A percentile compares a stretch with the other conserved stretches of the same genome.
These are phyloP conservation scores for Gallinago media DNA, from an alignment of 2,113 vertebrate genomes.

Conservation along the genomic window DNA sequence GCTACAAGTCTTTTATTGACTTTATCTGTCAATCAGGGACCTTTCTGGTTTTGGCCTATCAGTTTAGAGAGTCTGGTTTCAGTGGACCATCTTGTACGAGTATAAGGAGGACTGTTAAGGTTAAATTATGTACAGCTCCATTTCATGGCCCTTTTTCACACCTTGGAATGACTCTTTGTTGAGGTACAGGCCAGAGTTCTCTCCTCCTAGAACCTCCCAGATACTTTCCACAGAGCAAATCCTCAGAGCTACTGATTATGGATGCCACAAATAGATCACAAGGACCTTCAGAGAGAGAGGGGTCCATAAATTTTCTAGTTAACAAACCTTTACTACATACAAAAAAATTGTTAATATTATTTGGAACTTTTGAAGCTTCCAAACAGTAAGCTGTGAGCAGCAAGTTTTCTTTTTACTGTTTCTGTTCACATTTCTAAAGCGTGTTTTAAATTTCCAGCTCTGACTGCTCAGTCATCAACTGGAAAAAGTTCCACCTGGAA, in stretches of 20 bases:
- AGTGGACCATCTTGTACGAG: not conserved
- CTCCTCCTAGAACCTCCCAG: not conserved
- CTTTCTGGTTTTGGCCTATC: not conserved
- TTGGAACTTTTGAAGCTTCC: not conserved
- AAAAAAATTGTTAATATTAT: not conserved
- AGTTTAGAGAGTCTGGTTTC: not conserved
- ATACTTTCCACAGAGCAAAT: not conserved
- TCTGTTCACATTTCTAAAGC: slow-evolving; percentile 21
- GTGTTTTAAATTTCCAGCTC: slow-evolving; percentile 48
- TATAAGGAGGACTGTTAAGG: not conserved
- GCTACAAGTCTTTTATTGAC: not conserved
- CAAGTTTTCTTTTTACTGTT: not conserved
- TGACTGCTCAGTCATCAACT: not conserved
- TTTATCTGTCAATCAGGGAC: not conserved
- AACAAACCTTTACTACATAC: not conserved
- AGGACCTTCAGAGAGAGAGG: not conserved
- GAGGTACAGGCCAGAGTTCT: not conserved
- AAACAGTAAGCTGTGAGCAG: not conserved
- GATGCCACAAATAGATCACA: not conserved
- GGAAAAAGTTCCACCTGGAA: not conserved
- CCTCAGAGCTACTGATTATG: not conserved
- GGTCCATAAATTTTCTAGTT: not conserved
- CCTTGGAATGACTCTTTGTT: not conserved
- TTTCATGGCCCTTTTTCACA: not conserved
- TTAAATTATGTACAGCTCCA: not conserved